Conservation (phyloP, 2,888 invertebrate species). For the Andrena camellia region DNA sequence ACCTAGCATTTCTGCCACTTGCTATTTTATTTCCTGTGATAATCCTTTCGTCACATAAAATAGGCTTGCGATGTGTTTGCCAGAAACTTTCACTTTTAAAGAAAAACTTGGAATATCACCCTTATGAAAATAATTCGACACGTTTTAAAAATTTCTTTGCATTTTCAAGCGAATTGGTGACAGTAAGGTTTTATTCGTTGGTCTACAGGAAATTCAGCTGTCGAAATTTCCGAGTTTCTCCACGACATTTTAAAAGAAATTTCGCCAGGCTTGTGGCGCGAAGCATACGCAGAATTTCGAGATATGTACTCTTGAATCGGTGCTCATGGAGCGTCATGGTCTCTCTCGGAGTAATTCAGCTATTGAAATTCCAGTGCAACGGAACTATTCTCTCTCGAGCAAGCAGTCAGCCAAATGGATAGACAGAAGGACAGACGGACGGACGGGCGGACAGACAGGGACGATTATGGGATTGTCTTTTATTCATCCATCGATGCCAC, state of each 20-base stretch:
- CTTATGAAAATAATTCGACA: no score
- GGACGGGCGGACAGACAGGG: not conserved
- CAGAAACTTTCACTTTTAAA: no score
- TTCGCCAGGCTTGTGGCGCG: not conserved
- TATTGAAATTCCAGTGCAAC: slow-evolving; percentile 49
- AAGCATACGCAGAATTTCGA: slow-evolving; percentile 1
- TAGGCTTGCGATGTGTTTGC: no score
- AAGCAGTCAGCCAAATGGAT: slow-evolving; percentile 5
- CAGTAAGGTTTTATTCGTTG: not conserved
- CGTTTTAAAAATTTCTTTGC: no score
- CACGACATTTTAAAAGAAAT: not conserved
- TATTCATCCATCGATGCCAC: slow-evolving; percentile 29
- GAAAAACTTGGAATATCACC: no score
- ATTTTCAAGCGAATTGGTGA: no score
- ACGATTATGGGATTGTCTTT: slow-evolving; percentile 46
- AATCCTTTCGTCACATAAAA: no score
- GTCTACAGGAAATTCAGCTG: not conserved
- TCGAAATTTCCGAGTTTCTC: not conserved
- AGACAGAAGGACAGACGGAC: not conserved
- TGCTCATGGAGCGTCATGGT: slow-evolving; percentile 14
- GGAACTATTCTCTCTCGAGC: slow-evolving; percentile 21
- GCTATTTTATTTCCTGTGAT: not conserved
- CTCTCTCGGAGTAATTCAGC: slow-evolving; percentile 39
- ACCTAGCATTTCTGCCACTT: not conserved
- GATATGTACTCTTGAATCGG: slow-evolving; percentile 9